phyloP scores from a whole-genome alignment of 2,888 invertebrate genomes.

The Portevinia maculata region DNA sequence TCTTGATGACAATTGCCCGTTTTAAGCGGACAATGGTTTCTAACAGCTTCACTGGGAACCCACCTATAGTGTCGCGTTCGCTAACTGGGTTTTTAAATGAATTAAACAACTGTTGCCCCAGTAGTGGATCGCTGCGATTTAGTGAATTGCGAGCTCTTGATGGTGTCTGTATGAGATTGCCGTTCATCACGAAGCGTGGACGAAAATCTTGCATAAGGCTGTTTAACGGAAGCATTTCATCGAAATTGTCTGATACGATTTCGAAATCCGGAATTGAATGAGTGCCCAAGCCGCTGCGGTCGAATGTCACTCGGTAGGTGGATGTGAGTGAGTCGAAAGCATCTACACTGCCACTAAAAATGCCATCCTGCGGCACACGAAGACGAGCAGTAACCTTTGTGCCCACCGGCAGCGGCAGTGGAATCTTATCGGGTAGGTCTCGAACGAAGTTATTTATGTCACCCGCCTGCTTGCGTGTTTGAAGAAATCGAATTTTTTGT shows the following conservation, averaged over 20 bases:
- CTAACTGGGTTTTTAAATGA: constrained; percentile 82
- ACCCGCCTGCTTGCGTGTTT: constrained; percentile 91
- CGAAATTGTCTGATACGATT: constrained; percentile 95
- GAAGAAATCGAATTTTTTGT: constrained; percentile 94
- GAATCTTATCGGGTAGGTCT: constrained; percentile 97
- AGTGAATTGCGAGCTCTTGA: constrained; percentile 75
- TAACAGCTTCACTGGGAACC: constrained; percentile 92
- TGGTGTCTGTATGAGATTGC: constrained; percentile 83
- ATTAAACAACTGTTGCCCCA: constrained; percentile 83
- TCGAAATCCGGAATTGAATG: constrained; percentile 98
- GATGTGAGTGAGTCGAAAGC: constrained; percentile 97
- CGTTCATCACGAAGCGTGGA: constrained; percentile 86
- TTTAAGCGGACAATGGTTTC: constrained; percentile 94
- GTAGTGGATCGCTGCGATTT: constrained; percentile 88
- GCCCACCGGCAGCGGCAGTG: constrained; percentile 96
- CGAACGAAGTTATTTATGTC: constrained; percentile 89
- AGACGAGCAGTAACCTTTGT: constrained; percentile 94
- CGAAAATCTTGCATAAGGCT: constrained; percentile 92
- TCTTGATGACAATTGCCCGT: constrained; percentile 92
- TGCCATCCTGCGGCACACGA: constrained; percentile 96
- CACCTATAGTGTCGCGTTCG: constrained; percentile 85
- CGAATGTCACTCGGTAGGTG: constrained; percentile 97
- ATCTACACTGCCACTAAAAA: constrained; percentile 96
- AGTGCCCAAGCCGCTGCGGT: constrained; percentile 94
- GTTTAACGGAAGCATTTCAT: constrained; percentile 94